Percentiles rank a stretch among this genome's conserved stretches.
Evolutionary conservation across 2,888 invertebrate genomes (phyloP).

Genomic region (Anarsia innoxiella): DNA sequence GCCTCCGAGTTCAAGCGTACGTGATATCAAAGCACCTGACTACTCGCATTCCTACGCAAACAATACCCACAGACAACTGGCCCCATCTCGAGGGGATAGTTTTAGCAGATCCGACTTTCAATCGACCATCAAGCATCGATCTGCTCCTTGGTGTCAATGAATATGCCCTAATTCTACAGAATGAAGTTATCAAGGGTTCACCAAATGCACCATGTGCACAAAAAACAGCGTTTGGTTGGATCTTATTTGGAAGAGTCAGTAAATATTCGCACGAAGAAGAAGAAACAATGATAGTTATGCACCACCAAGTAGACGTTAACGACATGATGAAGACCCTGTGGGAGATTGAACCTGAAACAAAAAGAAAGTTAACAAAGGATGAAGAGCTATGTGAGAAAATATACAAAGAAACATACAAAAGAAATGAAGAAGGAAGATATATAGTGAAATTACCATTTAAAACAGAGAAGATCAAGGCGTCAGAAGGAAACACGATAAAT

Average conservation of each 20-base stretch:
- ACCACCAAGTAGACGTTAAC: too few species aligned
- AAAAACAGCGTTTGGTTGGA: background rate
- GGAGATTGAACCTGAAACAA: too few species aligned
- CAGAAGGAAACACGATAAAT: too few species aligned
- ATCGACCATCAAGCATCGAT: conserved; percentile 19
- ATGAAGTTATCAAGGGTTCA: background rate
- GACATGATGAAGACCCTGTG: too few species aligned
- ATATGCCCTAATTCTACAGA: conserved; percentile 1
- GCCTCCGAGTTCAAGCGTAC: conserved; percentile 8
- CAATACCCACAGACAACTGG: conserved; percentile 11
- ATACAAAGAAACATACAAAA: too few species aligned
- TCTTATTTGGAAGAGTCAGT: background rate
- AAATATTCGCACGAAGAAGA: too few species aligned
- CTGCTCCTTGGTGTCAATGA: conserved; percentile 21
- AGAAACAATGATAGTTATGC: too few species aligned
- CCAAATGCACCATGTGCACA: background rate
- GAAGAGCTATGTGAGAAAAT: too few species aligned
- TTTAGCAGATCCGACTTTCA: conserved; percentile 20
- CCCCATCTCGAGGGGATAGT: conserved; percentile 15
- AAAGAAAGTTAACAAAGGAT: too few species aligned
- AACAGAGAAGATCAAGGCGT: too few species aligned
- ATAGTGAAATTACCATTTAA: too few species aligned
- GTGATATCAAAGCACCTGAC: background rate
- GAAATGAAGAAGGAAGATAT: too few species aligned
- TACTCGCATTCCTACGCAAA: conserved; percentile 4